Evolutionary conservation across 2,797 vertebrate species (phyloP), one percentile per base, ranked within the genome.

Genomic region (Phrynocephalus forsythii): DNA sequence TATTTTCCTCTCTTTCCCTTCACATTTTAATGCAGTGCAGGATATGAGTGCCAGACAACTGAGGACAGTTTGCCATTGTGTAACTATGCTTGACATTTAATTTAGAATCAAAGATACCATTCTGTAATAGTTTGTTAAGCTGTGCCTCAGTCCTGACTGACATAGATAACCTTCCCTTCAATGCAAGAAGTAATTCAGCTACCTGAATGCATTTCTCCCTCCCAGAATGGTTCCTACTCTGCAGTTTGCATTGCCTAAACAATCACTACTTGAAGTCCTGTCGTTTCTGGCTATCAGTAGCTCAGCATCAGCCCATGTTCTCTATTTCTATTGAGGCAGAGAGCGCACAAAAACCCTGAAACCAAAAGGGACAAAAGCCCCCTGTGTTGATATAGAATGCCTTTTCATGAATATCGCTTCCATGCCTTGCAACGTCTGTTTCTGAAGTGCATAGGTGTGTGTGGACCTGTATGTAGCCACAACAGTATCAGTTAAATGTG

Each of bases 61-160:
- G 91, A 86, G 89, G 80, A 86, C 91, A 90, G 84, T 89, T 94
- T 94, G 91, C 89, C 8, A 15, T 92, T 91, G 82, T 75, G 68
- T 95, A 95, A 94, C 90, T 91, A 82, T 44, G 75, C 88, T 92
- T 96, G 95, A 95, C 95, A 95, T 95, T 95, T 95, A 93, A 94
- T 95, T 96, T 94, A 90, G 94, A 96, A 95, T 92, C 86, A 87
- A 95, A 95, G 87, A 91, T 91, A 90, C 88, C 79, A 28, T 87
- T 93, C 91, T 79, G 84, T 93, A 91, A 91, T 88, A 91, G 91
- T 95, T 95, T 93, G 86, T 92, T 93, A 94, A 94, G 76, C 87
- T 90, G n/a, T 85, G 79, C 86, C 83, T 94, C 68, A 48, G 83
- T 76, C 91, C 69, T 86, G 44, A 83, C 89, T 88, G 81, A 75